Base-by-base conservation (phyloP, 2,888 invertebrate species). In the Hymenopus coronatus region DNA sequence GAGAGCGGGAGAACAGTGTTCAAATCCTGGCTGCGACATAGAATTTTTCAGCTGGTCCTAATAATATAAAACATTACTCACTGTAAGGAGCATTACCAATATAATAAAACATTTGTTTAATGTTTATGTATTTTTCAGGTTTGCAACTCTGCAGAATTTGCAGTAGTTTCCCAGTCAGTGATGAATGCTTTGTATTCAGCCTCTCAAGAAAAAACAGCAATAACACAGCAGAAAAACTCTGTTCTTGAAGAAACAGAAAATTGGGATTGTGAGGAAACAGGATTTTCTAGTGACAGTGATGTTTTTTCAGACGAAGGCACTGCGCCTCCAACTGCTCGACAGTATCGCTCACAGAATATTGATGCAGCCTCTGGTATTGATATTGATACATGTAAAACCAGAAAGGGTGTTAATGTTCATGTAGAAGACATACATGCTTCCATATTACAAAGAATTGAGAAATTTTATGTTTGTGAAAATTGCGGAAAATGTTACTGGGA, bases 401-500 rank as follows among this genome's bases (percentile, higher is more conserved):
- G 93, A 90, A 94, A 94, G 91, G 95, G 95, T n/a, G 94, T 93
- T 15, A 92, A 92, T 91, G 94, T 96, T 91, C 94, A 95, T 92
- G 94, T 95, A 89, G 93, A 94, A 87, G 92, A 94, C 91, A 92
- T 95, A 90, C 93, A 94, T 54, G 91, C 93, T 82, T 92, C 94
- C 33, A 93, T 94, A 88, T 91, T 94, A 91, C 91, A 92, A 83
- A 93, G 93, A 88, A 93, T 94, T 30, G 94, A 95, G 88, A 91
- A 94, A 89, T 97, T 96, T 92, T 95, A 95, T 91, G 93, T 97
- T 70, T 97, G 97, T 93, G 95, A 96, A 91, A 92, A 92, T 46
- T 97, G 97, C 93, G 97, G 97, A 0, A 96, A 96, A 92, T 94
- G 96, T 88, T 97, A 95, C 92, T 97, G 97, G 96, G 96, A 96